Evolutionary conservation across 2,888 invertebrate genomes (phyloP).

Genomic region (Drosophila histrio): DNA sequence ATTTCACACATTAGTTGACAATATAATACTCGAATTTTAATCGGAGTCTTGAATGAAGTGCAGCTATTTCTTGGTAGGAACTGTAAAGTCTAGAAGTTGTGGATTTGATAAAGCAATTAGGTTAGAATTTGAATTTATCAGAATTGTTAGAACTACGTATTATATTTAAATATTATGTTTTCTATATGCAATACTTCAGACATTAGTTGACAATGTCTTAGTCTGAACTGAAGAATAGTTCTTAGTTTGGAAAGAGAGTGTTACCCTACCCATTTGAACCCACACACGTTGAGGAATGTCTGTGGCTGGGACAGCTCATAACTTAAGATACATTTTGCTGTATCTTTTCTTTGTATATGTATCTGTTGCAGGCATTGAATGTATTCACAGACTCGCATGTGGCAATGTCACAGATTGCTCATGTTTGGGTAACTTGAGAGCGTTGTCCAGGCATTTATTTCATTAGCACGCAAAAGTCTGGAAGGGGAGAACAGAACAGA

Average conservation of each 20-base stretch:
- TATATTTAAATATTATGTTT: neutral
- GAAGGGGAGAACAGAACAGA: conserved; percentile 25
- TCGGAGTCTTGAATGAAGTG: neutral
- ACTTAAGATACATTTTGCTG: conserved; percentile 56
- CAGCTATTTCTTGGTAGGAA: no score
- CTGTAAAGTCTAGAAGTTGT: neutral
- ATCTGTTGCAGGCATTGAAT: conserved; percentile 7
- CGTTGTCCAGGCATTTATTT: conserved; percentile 75
- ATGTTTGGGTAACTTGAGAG: conserved; percentile 74
- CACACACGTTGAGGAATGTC: conserved; percentile 74
- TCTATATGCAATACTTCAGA: neutral
- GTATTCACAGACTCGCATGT: conserved; percentile 30
- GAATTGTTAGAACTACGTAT: no score
- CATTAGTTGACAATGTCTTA: neutral
- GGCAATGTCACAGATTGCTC: conserved; percentile 72
- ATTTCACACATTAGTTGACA: no score
- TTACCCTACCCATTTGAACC: conserved; percentile 43
- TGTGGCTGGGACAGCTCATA: conserved; percentile 59
- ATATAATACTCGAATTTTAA: neutral
- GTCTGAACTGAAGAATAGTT: neutral
- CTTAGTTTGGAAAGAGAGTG: neutral
- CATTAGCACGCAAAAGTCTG: conserved; percentile 69
- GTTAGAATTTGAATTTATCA: no score
- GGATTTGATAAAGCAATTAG: no score
- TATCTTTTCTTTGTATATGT: conserved; percentile 24